Evolutionary conservation across 2,797 vertebrate genomes (phyloP), one percentile per base, ranked within the genome.

Genomic region (Chaetodon trifasciatus): DNA sequence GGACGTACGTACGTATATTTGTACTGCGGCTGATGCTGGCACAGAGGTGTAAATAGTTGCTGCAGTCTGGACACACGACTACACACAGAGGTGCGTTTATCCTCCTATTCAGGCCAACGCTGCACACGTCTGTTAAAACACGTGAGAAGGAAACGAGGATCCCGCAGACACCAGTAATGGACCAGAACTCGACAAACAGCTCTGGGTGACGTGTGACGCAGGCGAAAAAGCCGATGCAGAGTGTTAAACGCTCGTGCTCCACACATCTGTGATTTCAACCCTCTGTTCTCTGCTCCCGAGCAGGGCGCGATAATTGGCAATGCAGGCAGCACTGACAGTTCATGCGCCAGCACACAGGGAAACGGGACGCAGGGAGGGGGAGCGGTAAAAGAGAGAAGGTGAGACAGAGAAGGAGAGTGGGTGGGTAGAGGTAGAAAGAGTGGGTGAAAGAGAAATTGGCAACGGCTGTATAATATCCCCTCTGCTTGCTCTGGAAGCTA

Each of bases 241-340:
- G 63, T 55, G 16, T 58, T 72, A 56, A 84, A 73, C 74, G 85
- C 85, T 53, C 10, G 17, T 15, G 79, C 79, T 73, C 46, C 49
- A 71, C 76, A 74, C 84, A 53, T 62, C 81, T 90, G 76, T 75
- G 81, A 85, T 86, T 80, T 72, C 77, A 79, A 37, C 79, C 55
- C 80, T 88, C 74, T 90, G 85, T 83, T 90, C 85, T 80, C 73
- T 53, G 74, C 79, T 88, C 79, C 76, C 12, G 28, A 84, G 82
- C 72, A 71, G 63, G 21, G 74, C 73, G 81, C 82, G 86, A 70
- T 91, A 90, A 91, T 90, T 92, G 82, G 88, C 76, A 86, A 77
- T 83, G 87, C 88, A 79, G 85, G 78, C 83, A 62, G 82, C 57
- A 57, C 63, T 80, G 83, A 81, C 86, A 85, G 84, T 83, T 86